Evolutionary conservation across 2,888 invertebrate species (phyloP).

Genomic region (Tethea ocularis): DNA sequence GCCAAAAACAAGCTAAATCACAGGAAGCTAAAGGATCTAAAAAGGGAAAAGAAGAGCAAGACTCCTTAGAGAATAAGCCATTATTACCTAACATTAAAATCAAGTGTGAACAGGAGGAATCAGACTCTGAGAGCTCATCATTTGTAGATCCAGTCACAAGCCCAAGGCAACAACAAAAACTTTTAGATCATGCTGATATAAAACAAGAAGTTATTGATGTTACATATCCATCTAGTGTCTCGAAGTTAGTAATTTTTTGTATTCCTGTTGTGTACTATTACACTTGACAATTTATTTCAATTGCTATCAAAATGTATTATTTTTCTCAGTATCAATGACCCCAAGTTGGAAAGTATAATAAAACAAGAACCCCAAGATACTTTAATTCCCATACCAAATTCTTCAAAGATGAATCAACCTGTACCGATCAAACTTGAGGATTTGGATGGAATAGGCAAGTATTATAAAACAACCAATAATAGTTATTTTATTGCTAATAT

Average conservation of each 20-base stretch:
- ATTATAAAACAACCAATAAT: constrained; percentile 8
- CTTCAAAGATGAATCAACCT: constrained; percentile 57
- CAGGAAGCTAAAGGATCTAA: constrained; percentile 50
- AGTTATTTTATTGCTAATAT: background rate
- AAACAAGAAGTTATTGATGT: constrained; percentile 66
- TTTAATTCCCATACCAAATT: constrained; percentile 43
- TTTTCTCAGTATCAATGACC: constrained; percentile 53
- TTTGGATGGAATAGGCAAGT: constrained; percentile 77
- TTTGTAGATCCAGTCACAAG: constrained; percentile 72
- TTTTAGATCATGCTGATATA: constrained; percentile 59
- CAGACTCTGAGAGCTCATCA: constrained; percentile 79
- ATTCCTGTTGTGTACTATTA: background rate
- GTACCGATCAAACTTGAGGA: constrained; percentile 78
- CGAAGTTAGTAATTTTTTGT: constrained; percentile 50
- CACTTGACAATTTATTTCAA: constrained; percentile 1
- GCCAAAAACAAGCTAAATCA: constrained; percentile 48
- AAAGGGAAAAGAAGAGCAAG: constrained; percentile 67
- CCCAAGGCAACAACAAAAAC: constrained; percentile 70
- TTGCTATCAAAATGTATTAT: constrained; percentile 10
- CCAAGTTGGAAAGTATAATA: constrained; percentile 58
- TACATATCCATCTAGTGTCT: constrained; percentile 49
- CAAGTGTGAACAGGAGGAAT: constrained; percentile 71
- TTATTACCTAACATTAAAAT: constrained; percentile 72
- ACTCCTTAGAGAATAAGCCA: constrained; percentile 62
- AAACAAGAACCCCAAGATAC: constrained; percentile 69